Conservation (phyloP, 2,113 vertebrate species). For the Turdus rufiventris region DNA sequence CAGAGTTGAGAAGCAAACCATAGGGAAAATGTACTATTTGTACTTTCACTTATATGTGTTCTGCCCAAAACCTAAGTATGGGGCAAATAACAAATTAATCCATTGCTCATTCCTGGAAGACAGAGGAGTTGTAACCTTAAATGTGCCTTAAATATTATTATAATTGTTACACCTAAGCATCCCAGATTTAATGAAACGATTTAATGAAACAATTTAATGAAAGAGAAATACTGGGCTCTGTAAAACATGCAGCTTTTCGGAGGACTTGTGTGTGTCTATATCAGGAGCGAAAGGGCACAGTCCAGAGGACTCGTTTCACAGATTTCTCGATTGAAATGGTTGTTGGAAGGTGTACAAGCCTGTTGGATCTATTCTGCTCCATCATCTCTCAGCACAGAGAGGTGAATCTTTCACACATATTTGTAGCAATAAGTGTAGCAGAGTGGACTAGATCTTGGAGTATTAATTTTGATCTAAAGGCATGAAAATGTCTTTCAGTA, state of each 20-base stretch:
- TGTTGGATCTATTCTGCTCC: not conserved
- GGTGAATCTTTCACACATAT: not conserved
- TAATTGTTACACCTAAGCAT: rapidly evolving
- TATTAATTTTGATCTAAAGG: not conserved
- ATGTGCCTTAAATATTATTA: not conserved
- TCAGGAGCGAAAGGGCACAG: not conserved
- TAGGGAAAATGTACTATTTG: not conserved
- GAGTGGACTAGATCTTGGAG: not conserved
- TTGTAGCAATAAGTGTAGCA: not conserved
- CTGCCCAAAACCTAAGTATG: not conserved
- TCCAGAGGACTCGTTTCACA: not conserved
- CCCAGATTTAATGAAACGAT: not conserved
- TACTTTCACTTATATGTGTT: not conserved
- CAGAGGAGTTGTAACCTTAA: not conserved
- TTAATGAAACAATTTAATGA: not conserved
- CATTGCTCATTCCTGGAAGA: not conserved
- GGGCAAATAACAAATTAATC: not conserved
- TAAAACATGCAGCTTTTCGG: not conserved
- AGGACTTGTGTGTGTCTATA: not conserved
- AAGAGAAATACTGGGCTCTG: not conserved
- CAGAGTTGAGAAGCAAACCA: not conserved
- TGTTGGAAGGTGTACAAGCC: not conserved
- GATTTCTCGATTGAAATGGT: not conserved
- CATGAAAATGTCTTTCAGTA: not conserved
- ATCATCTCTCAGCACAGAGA: not conserved